A percentile compares a stretch with the other conserved stretches of the same genome.
These are phyloP conservation scores for Distichodus sexfasciatus DNA, from an alignment of 2,797 vertebrate genomes.

Conservation along the genomic window DNA sequence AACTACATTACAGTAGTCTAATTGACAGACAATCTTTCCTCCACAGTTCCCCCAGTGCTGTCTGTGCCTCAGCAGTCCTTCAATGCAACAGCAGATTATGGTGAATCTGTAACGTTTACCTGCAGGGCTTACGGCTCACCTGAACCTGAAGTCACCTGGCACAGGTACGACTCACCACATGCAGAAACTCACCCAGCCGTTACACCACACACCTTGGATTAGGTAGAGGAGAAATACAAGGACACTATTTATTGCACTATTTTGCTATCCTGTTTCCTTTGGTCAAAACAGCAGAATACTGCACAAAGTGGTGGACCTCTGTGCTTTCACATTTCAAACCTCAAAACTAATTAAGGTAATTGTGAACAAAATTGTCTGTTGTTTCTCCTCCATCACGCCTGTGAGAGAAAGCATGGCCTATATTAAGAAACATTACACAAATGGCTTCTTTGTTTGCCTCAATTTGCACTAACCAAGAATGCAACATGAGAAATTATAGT, in stretches of 20 bases:
- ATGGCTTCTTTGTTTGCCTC: background rate
- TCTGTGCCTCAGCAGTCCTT: slow-evolving; percentile 87
- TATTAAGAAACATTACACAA: background rate
- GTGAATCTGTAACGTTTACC: slow-evolving; percentile 86
- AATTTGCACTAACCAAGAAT: background rate
- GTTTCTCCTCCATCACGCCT: background rate
- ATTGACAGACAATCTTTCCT: too few species aligned
- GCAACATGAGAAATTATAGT: background rate
- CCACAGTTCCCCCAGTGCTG: slow-evolving; percentile 87
- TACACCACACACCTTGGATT: background rate
- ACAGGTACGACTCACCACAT: slow-evolving; percentile 73
- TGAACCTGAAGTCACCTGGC: slow-evolving; percentile 88
- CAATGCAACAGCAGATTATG: slow-evolving; percentile 94
- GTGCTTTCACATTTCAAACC: too few species aligned
- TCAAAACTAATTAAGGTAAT: background rate
- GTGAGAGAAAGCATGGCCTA: background rate
- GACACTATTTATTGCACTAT: background rate
- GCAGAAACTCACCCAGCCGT: background rate
- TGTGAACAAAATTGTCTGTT: background rate
- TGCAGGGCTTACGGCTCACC: slow-evolving; percentile 91
- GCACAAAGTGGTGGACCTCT: too few species aligned
- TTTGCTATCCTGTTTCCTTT: too few species aligned
- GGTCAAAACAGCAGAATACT: too few species aligned
- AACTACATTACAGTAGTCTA: too few species aligned
- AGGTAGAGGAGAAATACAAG: slow-evolving; percentile 1